Base-by-base conservation (phyloP, 37 sponge, comb jelly and placozoan species). In the Chondrilla cf. caribensis region DNA sequence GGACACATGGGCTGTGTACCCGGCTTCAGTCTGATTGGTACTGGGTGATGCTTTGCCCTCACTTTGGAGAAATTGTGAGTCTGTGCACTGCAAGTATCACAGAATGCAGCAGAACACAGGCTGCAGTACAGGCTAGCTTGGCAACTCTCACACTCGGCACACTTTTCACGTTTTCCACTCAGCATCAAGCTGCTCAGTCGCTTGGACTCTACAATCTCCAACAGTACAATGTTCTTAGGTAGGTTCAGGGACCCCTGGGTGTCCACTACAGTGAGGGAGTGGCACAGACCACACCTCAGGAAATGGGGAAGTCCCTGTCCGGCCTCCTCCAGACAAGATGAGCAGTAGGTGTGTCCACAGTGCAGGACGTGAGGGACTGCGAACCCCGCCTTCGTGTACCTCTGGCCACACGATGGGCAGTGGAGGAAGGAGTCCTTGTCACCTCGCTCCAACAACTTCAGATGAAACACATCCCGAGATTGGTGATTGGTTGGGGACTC, bases 311-410 rank as follows among this genome's bases (percentile, higher is more conserved):
- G 67, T 8, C 38, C 60, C 29, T 86, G 62, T 15, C 80, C 65
- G 0, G 89, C 85, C 68, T 64, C 72, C 3, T 93, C 87, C 35
- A 93, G 29, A 54, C 93, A 93, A 58, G 70, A 73, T 64, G 79
- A 83, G 58, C 93, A 93, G 85, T 83, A 93, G 26, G 89, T 78
- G 70, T 93, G 93, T 0, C 93, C 93, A 80, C 93, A 93, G 70
- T 88, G 84, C 3, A 93, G 83, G 0, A 93, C 65, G 21, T 84
- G 70, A 3, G 93, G 93, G 2, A 86, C 78, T 4, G 68, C 55
- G 22, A 51, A 70, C 6, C 83, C 83, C 2, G 43, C 70, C 28
- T 3, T 7, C 21, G 71, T 82, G 73, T 38, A 82, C 0, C 40
- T 17, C 29, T 70, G 68, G 35, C 54, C 35, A 38, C 83, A 82